Conservation (phyloP, 2,113 vertebrate genomes). For the Pelvicachromis taeniatus region DNA sequence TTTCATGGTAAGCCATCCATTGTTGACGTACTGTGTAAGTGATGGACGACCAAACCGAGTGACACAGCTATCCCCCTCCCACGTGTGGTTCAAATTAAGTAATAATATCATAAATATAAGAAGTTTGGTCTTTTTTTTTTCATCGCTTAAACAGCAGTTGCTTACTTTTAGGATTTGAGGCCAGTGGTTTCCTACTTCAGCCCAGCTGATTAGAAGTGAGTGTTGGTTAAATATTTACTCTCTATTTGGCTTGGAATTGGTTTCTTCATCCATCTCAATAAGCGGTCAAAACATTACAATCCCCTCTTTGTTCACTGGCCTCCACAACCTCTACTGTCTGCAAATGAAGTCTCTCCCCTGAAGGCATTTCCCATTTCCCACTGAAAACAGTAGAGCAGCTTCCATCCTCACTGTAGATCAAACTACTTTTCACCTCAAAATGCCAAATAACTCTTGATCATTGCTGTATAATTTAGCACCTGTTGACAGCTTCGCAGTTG, state of each 20-base stretch:
- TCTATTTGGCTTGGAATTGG: not conserved
- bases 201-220: not conserved
- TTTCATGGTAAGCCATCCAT: not conserved
- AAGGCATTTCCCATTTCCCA: not conserved
- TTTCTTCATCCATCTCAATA: not conserved
- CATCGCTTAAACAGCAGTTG: not conserved
- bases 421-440: not conserved
- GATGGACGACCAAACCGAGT: not conserved
- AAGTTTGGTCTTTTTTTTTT: not conserved
- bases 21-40: not conserved
- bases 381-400: not conserved
- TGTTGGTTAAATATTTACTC: slow-evolving; percentile 13
- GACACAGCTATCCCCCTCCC: not conserved
- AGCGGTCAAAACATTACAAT: not conserved
- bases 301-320: not conserved
- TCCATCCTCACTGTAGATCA: not conserved
- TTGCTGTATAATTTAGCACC: slow-evolving; percentile 1
- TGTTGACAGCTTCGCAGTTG: slow-evolving; percentile 12
- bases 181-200: not conserved
- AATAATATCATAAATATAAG: not conserved
- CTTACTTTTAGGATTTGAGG: not conserved
- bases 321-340: not conserved
- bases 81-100: not conserved
- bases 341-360: not conserved
- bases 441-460: slow-evolving; percentile 1